Evolutionary conservation across 2,113 vertebrate genomes (phyloP).

Genomic region (Antigone vipio): DNA sequence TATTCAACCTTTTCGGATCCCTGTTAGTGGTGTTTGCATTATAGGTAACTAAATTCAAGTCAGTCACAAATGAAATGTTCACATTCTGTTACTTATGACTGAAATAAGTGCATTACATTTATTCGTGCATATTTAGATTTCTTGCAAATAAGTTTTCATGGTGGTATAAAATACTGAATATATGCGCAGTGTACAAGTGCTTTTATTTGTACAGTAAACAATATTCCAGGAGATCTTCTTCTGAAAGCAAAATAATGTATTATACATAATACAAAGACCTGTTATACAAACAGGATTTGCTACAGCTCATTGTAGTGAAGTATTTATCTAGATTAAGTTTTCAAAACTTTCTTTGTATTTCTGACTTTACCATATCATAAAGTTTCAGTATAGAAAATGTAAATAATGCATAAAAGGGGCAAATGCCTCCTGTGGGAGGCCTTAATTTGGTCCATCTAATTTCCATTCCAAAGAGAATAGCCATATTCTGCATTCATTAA

Average conservation of each 20-base stretch:
- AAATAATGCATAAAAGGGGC: constrained; percentile 9
- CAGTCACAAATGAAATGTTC: background rate
- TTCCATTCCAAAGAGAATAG: constrained; percentile 34
- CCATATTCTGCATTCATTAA: constrained; percentile 23
- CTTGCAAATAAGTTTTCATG: background rate
- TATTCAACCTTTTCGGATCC: background rate
- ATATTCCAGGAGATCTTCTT: constrained; percentile 59
- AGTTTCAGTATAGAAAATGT: constrained; percentile 37
- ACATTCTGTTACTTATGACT: background rate
- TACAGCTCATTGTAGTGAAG: constrained; percentile 76
- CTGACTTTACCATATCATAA: constrained; percentile 7
- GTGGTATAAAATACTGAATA: constrained; percentile 38
- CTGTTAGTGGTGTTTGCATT: background rate
- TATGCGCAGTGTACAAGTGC: constrained; percentile 53
- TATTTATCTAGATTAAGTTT: constrained; percentile 36
- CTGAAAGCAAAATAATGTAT: constrained; percentile 73
- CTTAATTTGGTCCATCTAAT: constrained; percentile 52
- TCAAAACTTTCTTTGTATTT: constrained; percentile 6
- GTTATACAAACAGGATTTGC: constrained; percentile 71
- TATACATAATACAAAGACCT: constrained; percentile 76
- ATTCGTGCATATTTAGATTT: background rate
- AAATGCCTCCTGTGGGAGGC: background rate
- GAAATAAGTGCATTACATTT: background rate
- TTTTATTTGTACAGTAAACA: constrained; percentile 68
- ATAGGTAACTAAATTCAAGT: background rate